A percentile compares a stretch with the other conserved stretches of the same genome.
phyloP scores from a whole-genome alignment of 2,113 vertebrate species.

The Nothocercus nigrocapillus region DNA sequence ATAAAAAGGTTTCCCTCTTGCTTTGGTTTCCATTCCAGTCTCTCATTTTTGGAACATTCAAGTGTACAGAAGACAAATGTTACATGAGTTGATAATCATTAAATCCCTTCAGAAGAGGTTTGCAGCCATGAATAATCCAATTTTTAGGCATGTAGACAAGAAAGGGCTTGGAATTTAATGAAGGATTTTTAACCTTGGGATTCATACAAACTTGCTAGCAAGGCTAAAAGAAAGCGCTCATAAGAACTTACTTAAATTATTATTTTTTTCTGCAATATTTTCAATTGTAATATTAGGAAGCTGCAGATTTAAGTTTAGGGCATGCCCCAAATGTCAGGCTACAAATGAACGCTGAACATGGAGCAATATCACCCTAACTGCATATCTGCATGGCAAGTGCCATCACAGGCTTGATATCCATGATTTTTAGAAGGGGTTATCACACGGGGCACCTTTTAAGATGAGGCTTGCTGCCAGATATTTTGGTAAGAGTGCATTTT shows the following conservation, averaged over 20 bases:
- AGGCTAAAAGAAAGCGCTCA: neutral
- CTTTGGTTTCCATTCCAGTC: neutral
- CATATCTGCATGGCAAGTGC: neutral
- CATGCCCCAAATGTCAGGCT: neutral
- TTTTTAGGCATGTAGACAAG: neutral
- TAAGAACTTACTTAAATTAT: neutral
- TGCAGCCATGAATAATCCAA: neutral
- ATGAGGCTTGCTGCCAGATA: neutral
- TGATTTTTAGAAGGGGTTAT: neutral
- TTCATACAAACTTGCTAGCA: neutral
- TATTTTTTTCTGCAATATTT: neutral
- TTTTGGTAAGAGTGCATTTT: neutral
- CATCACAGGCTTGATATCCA: neutral
- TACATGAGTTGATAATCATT: rapidly evolving
- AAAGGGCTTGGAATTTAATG: neutral
- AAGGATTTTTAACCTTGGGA: neutral
- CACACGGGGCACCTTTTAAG: neutral
- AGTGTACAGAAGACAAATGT: neutral
- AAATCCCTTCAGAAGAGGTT: neutral
- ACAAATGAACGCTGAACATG: neutral
- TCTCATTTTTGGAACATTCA: neutral
- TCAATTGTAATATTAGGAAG: neutral
- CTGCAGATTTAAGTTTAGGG: neutral
- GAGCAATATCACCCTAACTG: neutral
- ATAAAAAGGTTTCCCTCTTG: neutral